Percentiles rank a stretch among this genome's conserved stretches.
Conservation (phyloP, 2,888 invertebrate species). For the Erebia palarica region DNA sequence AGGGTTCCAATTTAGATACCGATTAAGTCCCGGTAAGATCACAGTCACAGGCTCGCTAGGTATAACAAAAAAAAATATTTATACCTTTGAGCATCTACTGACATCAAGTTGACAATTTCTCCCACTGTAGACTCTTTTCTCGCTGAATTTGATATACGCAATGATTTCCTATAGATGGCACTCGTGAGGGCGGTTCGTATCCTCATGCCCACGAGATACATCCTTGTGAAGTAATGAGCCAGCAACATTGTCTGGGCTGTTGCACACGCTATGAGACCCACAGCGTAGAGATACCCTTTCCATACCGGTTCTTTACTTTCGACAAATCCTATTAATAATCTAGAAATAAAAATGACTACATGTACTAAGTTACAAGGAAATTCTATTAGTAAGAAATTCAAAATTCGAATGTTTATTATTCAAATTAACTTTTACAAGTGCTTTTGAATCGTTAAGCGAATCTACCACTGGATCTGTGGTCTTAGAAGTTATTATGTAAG, state of each 20-base stretch:
- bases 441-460: no score
- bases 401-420: no score
- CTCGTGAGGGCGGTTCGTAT: conserved; percentile 94
- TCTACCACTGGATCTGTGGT: no score
- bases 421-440: no score
- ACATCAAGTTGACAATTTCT: conserved; percentile 96
- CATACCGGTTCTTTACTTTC: conserved; percentile 85
- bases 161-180: conserved; percentile 93
- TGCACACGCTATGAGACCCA: conserved; percentile 88
- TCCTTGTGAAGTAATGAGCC: conserved; percentile 95
- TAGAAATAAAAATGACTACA: conserved; percentile 56
- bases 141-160: conserved; percentile 90
- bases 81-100: conserved; percentile 92
- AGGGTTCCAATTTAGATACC: no score
- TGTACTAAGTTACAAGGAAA: not conserved
- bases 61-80: not conserved
- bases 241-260: conserved; percentile 91
- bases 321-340: conserved; percentile 88
- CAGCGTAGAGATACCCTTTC: conserved; percentile 94
- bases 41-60: no score
- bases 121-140: conserved; percentile 93
- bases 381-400: no score
- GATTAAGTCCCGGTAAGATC: no score
- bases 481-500: no score
- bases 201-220: conserved; percentile 95